Evolutionary conservation across 37 sponge, comb jelly and placozoan genomes (phyloP), one percentile per base, ranked within the genome.

Genomic region (Aphrocallistes beatrix): DNA sequence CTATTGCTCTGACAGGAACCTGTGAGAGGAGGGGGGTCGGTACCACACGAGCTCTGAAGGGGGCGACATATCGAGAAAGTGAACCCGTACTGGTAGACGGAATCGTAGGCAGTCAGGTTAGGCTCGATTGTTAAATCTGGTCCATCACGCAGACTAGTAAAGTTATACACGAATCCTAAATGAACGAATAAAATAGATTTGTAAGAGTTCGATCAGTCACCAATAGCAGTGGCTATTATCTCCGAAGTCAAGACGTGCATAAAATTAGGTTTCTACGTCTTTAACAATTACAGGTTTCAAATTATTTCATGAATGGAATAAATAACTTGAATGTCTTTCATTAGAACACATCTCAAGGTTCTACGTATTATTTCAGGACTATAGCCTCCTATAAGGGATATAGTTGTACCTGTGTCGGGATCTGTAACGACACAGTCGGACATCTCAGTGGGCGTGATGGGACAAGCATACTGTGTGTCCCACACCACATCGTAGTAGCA

Each of bases 131-230:
- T 19, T 13, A 60, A 6, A 13, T 60, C 75, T 60, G 75, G 75
- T 3, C 10, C 6, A 6, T 13, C n/a, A 3, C 75, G 10, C 75
- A 60, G n/a, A 60, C 75, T 60, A 3, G 75, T 60, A 60, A 60
- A 60, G 75, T 60, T 60, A 60, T 60, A 60, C 34, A 60, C 75
- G n/a, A 60, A 60, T 60, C 75, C 75, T 60, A 60, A 1, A 60
- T 3, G 21, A 60, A 13, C n/a, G n/a, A 32, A 17, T 47, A 47
- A 47, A 17, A 47, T 47, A 47, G 17, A n/a, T n/a, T n/a, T n/a
- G n/a, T n/a, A n/a, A n/a, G n/a, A n/a, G n/a, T n/a, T n/a, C n/a
- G n/a, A n/a, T n/a, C n/a, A n/a, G n/a, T n/a, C n/a, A n/a, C n/a
- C n/a, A n/a, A n/a, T n/a, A n/a, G n/a, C n/a, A n/a, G n/a, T n/a